Percentiles rank a stretch among this genome's conserved stretches.
Conservation (phyloP, 2,797 vertebrate genomes). For the Sebastes trivittatus region DNA sequence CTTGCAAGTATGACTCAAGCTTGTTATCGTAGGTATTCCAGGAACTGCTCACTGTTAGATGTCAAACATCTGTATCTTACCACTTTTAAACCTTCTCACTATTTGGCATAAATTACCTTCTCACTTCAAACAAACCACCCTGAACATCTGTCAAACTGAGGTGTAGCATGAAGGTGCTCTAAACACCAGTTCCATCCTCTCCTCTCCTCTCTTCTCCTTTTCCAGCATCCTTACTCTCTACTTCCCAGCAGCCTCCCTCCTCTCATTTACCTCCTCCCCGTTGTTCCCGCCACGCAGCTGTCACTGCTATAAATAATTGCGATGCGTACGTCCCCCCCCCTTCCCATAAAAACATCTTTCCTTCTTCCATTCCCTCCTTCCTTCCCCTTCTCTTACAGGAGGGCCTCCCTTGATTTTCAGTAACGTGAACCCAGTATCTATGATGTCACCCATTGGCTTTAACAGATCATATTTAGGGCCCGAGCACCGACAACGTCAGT, state of each 20-base stretch:
- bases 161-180: neutral
- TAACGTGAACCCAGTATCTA: neutral
- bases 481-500: too few relatives aligned
- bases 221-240: neutral
- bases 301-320: constrained; percentile 77
- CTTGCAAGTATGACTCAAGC: too few relatives aligned
- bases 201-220: neutral
- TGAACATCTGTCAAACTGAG: neutral
- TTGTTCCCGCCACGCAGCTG: constrained; percentile 67
- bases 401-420: neutral
- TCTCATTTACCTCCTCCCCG: constrained; percentile 33
- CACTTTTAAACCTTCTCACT: neutral
- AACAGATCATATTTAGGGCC: neutral
- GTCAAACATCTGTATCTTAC: neutral
- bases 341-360: neutral
- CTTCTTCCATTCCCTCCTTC: neutral
- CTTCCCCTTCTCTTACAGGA: neutral
- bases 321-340: neutral
- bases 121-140: neutral
- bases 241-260: constrained; percentile 12
- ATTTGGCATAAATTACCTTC: neutral
- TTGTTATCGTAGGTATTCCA: neutral
- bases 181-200: neutral
- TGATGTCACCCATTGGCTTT: neutral
- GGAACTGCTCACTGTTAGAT: neutral